Evolutionary conservation across 2,113 vertebrate genomes (phyloP), one percentile per base, ranked within the genome.

Genomic region (Poeciliopsis retropinna): DNA sequence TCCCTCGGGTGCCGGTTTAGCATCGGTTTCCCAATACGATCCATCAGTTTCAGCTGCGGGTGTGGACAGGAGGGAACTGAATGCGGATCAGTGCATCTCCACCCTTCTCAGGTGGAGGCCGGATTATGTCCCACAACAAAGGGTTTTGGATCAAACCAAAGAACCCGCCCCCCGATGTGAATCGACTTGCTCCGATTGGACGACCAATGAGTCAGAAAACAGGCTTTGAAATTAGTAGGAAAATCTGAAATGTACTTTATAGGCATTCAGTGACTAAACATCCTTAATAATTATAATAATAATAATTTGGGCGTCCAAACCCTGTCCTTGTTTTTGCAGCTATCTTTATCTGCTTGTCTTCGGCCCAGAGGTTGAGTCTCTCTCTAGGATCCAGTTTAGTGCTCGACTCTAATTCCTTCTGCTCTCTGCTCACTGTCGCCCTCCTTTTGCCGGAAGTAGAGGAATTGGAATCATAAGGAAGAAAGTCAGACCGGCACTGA

Each of bases 361-460:
- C 25, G 1, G 3, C 1, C 28, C 41, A 22, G n/a, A 75, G 17
- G 2, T 66, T 66, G 15, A 39, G 17, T 41, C 30, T 57, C 51
- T 57, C 2, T 57, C n/a, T 17, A 1, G 7, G 7, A 54, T 54
- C 51, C 51, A 6, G 22, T 25, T 54, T 25, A 54, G 9, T 5
- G 44, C 17, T 15, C 5, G 15, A 22, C 17, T 27, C 60, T 66
- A 14, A 22, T 25, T 73, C 54, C 29, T 72, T 69, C 27, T 19
- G 79, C 67, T 73, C 67, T 69, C 77, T 5, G 71, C 71, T 86
- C 81, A 66, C 73, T 85, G 75, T 79, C 87, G 87, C 70, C 91
- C 92, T 93, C 87, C 87, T 93, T 89, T 88, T 93, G 91, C 93
- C 68, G 77, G 82, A 87, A 93, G 93, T 93, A 93, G 78, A 78